A percentile compares a stretch with the other conserved stretches of the same genome.
These are phyloP conservation scores for Nesogale talazaci DNA, from an alignment of 2,113 vertebrate genomes.

Conservation along the genomic window DNA sequence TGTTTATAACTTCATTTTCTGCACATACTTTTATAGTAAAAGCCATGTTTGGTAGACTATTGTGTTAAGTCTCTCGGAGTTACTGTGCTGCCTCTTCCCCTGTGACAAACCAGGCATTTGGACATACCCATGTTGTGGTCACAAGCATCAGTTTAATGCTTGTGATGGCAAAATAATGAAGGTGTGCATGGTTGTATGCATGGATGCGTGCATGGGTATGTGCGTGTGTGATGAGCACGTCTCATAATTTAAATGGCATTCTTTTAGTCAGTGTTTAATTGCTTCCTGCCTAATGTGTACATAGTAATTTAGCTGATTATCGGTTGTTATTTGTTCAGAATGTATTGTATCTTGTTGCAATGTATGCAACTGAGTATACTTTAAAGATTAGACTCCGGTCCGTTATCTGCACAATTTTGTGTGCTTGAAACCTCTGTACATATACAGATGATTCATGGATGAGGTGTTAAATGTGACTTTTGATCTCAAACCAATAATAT, in stretches of 20 bases:
- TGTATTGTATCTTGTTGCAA: conserved; percentile 86
- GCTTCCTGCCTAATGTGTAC: conserved; percentile 87
- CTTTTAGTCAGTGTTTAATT: conserved; percentile 82
- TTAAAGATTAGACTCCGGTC: conserved; percentile 84
- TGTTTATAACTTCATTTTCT: not conserved
- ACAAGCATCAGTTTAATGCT: conserved; percentile 55
- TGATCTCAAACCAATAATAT: conserved; percentile 84
- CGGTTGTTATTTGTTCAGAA: conserved; percentile 86
- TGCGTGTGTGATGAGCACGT: not conserved
- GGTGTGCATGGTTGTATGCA: not conserved
- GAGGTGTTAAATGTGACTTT: conserved; percentile 82
- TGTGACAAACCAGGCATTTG: conserved; percentile 32
- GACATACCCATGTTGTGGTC: not conserved
- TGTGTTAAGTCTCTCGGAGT: conserved; percentile 53
- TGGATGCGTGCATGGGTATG: not conserved
- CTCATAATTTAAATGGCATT: conserved; percentile 80
- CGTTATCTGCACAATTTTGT: conserved; percentile 87
- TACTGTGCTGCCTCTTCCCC: not conserved
- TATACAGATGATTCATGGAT: conserved; percentile 81
- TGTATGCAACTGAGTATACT: conserved; percentile 83
- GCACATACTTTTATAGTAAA: conserved; percentile 34
- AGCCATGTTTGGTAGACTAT: conserved; percentile 24
- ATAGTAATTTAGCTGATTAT: conserved; percentile 86
- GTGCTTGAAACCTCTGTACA: conserved; percentile 88
- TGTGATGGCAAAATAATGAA: conserved; percentile 62